Base-by-base conservation (phyloP, 2,113 vertebrate species). In the Sylvietta virens region DNA sequence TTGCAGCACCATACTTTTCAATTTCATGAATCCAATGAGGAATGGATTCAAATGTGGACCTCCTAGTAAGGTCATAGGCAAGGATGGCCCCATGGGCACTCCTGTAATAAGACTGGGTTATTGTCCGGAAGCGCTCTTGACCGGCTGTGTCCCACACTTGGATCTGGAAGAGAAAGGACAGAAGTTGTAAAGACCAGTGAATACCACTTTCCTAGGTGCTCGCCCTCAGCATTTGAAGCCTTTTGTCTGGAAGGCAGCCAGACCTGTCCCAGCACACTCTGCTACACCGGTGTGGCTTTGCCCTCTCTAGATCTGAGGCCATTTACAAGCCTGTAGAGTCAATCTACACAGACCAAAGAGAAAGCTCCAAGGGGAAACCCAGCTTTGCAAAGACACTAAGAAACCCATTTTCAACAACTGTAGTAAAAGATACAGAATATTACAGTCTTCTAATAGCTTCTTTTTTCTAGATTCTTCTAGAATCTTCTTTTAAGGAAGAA, bases 71-170 rank as follows among this genome's bases (percentile, higher is more conserved):
- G 97, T 99, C 99, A 15, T 99, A 99, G 94, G 99, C 98, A 45
- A 99, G 99, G 97, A 99, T 98, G 81, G 99, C 99, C 0, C 99
- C 99, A 0, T 99, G 99, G 23, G 99, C 99, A 2, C 99, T 99
- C 86, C 99, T 99, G 91, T 99, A 99, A 90, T 99, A 99, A 95
- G 99, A 99, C 96, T 99, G 99, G 13, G 99, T 99, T 98, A 99
- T 99, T 26, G 99, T 99, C n/a, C 98, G 98, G 95, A 99, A 99
- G 53, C 99, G 98, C 97, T 99, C 99, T 97, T 99, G 99, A 4
- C 99, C 99, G 0, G 99, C 99, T 0, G 99, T 99, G 97, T 99
- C 99, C 99, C 99, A 99, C 67, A 99, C 99, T 94, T 99, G 99
- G 97, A 99, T 98, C 99, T 99, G 98, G 26, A 91, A 88, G 5